A percentile compares a stretch with the other conserved stretches of the same genome.
These are phyloP conservation scores for rabbit (Oryctolagus cuniculus) DNA, from an alignment of 2,113 vertebrate genomes.

Conservation along the genomic window DNA sequence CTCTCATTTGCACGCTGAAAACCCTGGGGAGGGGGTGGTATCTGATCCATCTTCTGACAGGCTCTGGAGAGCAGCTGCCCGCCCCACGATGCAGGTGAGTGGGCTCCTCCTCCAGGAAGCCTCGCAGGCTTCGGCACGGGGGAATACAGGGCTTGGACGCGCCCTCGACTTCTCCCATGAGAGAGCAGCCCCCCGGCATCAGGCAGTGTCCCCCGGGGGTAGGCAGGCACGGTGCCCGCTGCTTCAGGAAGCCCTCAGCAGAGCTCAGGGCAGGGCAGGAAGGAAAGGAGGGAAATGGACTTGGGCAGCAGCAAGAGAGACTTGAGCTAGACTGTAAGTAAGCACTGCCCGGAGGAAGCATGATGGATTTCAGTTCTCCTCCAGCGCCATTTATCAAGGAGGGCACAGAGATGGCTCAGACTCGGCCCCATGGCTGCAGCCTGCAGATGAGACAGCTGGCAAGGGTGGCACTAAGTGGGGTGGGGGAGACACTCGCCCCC, in stretches of 20 bases:
- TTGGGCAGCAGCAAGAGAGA: background rate
- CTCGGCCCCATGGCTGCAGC: rapidly evolving
- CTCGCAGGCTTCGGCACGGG: background rate
- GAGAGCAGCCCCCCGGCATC: background rate
- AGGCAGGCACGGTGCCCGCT: background rate
- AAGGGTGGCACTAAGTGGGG: background rate
- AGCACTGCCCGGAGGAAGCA: background rate
- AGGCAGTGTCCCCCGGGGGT: background rate
- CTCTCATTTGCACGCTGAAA: background rate
- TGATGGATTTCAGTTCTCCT: background rate
- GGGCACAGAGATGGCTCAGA: background rate
- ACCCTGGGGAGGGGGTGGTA: no score
- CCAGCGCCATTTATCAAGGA: background rate
- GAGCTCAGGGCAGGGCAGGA: background rate
- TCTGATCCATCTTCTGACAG: background rate
- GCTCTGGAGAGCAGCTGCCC: background rate
- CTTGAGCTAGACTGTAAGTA: background rate
- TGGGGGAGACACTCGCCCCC: background rate
- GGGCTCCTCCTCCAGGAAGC: background rate
- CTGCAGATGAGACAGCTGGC: background rate
- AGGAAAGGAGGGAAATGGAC: background rate
- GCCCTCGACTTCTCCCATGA: background rate
- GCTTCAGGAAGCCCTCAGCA: background rate
- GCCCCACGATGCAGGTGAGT: rapidly evolving
- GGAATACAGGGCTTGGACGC: background rate